A percentile compares a stretch with the other conserved stretches of the same genome.
Conservation (phyloP, 2,888 invertebrate genomes). For the Ashinkailepas kermadecensis region DNA sequence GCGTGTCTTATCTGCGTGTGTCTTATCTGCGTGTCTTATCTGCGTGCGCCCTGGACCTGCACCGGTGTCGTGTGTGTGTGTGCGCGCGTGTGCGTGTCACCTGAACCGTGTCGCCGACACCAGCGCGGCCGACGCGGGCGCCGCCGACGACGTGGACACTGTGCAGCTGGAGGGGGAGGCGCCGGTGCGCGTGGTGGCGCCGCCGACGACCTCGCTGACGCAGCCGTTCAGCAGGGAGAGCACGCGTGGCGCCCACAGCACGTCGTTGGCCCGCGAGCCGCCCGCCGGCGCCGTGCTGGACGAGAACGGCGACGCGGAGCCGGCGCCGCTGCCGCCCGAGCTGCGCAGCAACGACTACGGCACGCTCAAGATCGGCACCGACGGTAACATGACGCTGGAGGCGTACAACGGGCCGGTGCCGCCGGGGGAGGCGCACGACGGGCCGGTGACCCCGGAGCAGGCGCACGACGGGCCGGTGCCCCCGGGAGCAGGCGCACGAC, state of each 20-base stretch:
- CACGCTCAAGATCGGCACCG: constrained; percentile 13
- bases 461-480: no score
- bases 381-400: constrained; percentile 17
- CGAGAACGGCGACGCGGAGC: neutral
- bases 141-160: neutral
- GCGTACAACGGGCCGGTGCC: neutral
- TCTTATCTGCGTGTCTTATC: neutral
- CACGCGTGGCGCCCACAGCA: constrained; percentile 9
- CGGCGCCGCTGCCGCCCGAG: neutral
- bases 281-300: neutral
- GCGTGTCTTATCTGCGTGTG: neutral
- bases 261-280: neutral
- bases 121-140: neutral
- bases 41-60: no score
- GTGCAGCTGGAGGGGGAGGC: neutral
- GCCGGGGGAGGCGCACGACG: no score
- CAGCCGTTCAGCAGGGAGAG: neutral
- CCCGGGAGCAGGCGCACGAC: no score
- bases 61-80: neutral
- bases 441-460: neutral
- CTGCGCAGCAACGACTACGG: neutral
- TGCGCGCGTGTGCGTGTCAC: neutral
- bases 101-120: neutral
- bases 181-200: neutral
- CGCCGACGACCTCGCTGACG: neutral